Base-by-base conservation (phyloP, 2,888 invertebrate species). In the Erynnis tages region DNA sequence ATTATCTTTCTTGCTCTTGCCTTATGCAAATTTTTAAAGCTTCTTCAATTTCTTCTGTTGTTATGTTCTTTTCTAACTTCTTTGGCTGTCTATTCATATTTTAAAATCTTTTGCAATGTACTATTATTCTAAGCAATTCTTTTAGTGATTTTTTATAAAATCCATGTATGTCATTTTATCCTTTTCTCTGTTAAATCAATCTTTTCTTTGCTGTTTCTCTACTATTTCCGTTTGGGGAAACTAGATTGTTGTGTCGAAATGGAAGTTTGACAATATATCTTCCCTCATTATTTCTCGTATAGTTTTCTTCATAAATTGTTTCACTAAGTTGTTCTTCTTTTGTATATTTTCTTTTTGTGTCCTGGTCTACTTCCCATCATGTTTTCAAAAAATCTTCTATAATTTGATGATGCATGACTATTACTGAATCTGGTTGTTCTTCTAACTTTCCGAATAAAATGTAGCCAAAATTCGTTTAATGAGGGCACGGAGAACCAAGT, bases 231-330 rank as follows among this genome's bases (percentile, higher is more conserved):
- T 56, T 21, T 10, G 34, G 25, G 45, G 59, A 57, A 13, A 58
- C 13, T 6, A 56, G 60, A 35, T 53, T 53, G 7, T 47, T 43
- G 4, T 10, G 43, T 13, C 32, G 10, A 29, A 65, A 62, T 5
- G 63, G 62, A 30, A 63, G 43, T 34, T 44, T 58, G 0, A 62
- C 62, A 10, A 63, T 46, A 25, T 63, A 65, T 50, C 55, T 57
- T 40, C 62, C 63, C 11, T 48, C 43, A 3, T 27, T 11, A 29
- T 58, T 53, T 55, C 61, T 56, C 14, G 37, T 48, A 25, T 49
- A 27, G 30, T 57, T 61, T 10, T 56, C 23, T 34, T 61, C 34
- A 29, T 59, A 60, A 10, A 61, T 44, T 8, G 29, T 41, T 59
- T 65, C 60, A 40, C 66, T 64, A 32, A 13, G 6, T 38, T 49